Percentiles rank a stretch among this genome's conserved stretches.
phyloP scores from a whole-genome alignment of 1,140 invertebrate genomes.

The Drosophila obscura region DNA sequence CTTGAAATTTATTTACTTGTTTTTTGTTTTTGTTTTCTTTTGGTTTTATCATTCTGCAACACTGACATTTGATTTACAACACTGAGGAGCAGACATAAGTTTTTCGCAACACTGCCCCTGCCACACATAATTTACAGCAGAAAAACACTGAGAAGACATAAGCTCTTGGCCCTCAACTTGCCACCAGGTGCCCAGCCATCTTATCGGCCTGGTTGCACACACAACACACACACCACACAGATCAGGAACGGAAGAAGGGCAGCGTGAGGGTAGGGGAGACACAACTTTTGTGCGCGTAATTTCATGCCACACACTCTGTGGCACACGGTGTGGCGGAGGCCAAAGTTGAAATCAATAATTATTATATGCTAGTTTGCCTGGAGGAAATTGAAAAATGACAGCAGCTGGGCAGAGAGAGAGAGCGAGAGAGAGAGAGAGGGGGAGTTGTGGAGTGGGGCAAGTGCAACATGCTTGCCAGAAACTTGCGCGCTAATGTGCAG shows the following conservation, averaged over 20 bases:
- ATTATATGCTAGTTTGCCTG: slow-evolving; percentile 63
- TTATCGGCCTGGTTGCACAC: slow-evolving; percentile 43
- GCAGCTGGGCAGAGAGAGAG: not conserved
- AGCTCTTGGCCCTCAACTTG: too few relatives aligned
- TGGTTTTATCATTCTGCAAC: slow-evolving; percentile 11
- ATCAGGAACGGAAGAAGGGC: not conserved
- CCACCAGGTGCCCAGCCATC: slow-evolving; percentile 5
- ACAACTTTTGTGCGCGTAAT: slow-evolving; percentile 56
- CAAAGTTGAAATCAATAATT: slow-evolving; percentile 77
- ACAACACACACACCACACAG: slow-evolving; percentile 16
- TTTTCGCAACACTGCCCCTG: not conserved
- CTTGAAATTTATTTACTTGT: slow-evolving; percentile 27
- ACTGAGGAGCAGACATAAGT: slow-evolving; percentile 7
- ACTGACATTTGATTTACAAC: slow-evolving; percentile 15
- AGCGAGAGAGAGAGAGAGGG: not conserved
- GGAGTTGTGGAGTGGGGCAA: slow-evolving; percentile 15
- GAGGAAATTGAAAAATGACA: slow-evolving; percentile 46
- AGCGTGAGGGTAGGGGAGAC: not conserved
- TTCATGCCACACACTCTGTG: slow-evolving; percentile 42
- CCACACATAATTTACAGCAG: too few relatives aligned
- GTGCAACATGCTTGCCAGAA: slow-evolving; percentile 72
- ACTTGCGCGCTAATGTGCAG: slow-evolving; percentile 75
- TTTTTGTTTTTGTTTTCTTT: not conserved
- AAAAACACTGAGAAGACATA: too few relatives aligned
- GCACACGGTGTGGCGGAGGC: slow-evolving; percentile 13